Base-by-base conservation (phyloP, 2,113 vertebrate genomes). In the Glaucidium brasilianum region DNA sequence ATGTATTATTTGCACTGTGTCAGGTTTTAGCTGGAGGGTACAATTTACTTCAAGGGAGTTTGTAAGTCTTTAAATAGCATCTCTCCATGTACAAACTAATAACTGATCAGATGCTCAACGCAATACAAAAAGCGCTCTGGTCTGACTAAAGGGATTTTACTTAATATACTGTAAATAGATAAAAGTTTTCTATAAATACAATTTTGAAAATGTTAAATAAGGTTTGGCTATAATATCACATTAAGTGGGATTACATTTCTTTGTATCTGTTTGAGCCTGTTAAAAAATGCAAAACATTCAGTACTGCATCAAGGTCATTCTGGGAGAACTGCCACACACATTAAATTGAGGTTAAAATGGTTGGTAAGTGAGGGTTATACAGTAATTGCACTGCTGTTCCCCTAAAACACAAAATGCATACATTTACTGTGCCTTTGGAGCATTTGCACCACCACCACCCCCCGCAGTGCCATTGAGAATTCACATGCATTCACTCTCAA, bases 1-100 rank as follows among this genome's bases (percentile, higher is more conserved):
- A 32, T 56, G 67, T 96, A 92, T 91, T 96, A 96, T 92, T 94
- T 96, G 88, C 91, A 95, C 96, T 63, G 83, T 92, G 94, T 95
- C 97, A 97, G 96, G 95, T 97, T 96, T 95, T 97, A 97, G 97
- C 97, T 96, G 96, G 88, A 92, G 97, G 97, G 96, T 81, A 98
- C 96, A 97, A 97, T 98, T 98, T 96, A 97, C 97, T 98, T 98
- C 97, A 97, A 98, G 97, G 72, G 77, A 94, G 60, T 76, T 93
- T 79, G 83, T 95, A 97, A 94, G 90, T 81, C 96, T 97, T 92
- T 97, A 98, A 97, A 98, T 97, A 97, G 96, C 92, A 75, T 92
- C 91, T 90, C 86, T 97, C 90, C 92, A 92, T 72, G 95, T 98
- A 97, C 96, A 97, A 92, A 95, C 95, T 98, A 98, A 98, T 97